phyloP scores from a whole-genome alignment of 1,140 invertebrate genomes.

The Plutomurus gul region DNA sequence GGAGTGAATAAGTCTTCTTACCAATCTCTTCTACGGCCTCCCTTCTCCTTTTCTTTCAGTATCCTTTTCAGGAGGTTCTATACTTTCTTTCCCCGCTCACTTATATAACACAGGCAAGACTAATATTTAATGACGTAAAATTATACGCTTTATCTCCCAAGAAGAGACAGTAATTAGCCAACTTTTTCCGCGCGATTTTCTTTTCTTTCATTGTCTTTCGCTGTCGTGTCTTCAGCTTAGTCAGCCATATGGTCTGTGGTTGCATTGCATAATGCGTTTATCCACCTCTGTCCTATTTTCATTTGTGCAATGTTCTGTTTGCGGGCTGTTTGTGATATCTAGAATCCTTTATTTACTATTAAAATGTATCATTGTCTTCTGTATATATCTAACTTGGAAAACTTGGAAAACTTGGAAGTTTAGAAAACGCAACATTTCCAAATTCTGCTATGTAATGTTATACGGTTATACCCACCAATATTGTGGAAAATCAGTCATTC shows the following conservation, averaged over 20 bases:
- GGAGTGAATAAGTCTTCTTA: neutral
- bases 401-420: too few relatives aligned
- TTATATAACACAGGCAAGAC: neutral
- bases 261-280: neutral
- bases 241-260: too few relatives aligned
- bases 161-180: conserved; percentile 49
- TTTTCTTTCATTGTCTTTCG: neutral
- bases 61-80: neutral
- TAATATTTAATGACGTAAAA: conserved; percentile 50
- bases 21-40: neutral
- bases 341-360: too few relatives aligned
- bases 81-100: neutral
- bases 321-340: too few relatives aligned
- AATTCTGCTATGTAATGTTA: too few relatives aligned
- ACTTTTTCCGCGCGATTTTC: conserved; percentile 45
- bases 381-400: too few relatives aligned
- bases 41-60: neutral
- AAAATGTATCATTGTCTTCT: too few relatives aligned
- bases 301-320: too few relatives aligned
- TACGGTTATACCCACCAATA: too few relatives aligned
- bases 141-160: conserved; percentile 47
- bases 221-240: conserved; percentile 2
- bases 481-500: too few relatives aligned
- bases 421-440: too few relatives aligned
- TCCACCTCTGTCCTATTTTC: too few relatives aligned